These are phyloP conservation scores for Mesorhabditis spiculigera DNA, from an alignment of 2,888 invertebrate species.

Conservation along the genomic window DNA sequence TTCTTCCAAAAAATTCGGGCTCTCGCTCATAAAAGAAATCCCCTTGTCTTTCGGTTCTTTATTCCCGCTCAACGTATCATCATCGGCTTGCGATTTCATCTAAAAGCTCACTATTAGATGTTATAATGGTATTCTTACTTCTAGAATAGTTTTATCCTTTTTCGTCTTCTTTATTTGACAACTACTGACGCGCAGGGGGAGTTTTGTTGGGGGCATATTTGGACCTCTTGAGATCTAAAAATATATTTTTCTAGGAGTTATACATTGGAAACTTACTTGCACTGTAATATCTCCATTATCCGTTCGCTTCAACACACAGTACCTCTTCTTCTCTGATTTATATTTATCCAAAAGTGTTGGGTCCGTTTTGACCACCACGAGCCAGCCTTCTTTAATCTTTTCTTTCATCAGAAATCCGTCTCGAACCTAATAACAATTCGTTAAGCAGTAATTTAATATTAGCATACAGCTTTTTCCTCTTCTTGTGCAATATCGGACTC, in stretches of 20 bases:
- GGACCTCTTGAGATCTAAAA: slow-evolving; percentile 21
- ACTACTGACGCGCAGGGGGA: slow-evolving; percentile 35
- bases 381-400: slow-evolving; percentile 37
- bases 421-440: not conserved
- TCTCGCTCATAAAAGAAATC: slow-evolving; percentile 4
- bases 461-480: slow-evolving; percentile 37
- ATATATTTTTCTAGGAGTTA: not conserved
- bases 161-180: slow-evolving; percentile 49
- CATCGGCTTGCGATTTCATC: not conserved
- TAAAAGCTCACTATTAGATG: not conserved
- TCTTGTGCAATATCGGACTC: slow-evolving; percentile 50
- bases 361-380: slow-evolving; percentile 44
- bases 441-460: not conserved
- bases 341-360: slow-evolving; percentile 45
- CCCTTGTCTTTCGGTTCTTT: not conserved
- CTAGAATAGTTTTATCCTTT: slow-evolving; percentile 48
- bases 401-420: slow-evolving; percentile 30
- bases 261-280: slow-evolving; percentile 18
- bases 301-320: slow-evolving; percentile 39
- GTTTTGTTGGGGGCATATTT: slow-evolving; percentile 20
- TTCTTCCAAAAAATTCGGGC: not conserved
- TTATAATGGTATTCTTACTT: slow-evolving; percentile 21
- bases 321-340: slow-evolving; percentile 48
- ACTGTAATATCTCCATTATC: slow-evolving; percentile 42
- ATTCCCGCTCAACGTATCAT: too few species aligned